Evolutionary conservation across 2,113 vertebrate species (phyloP), one percentile per base, ranked within the genome.

Genomic region (Nothocercus nigrocapillus): DNA sequence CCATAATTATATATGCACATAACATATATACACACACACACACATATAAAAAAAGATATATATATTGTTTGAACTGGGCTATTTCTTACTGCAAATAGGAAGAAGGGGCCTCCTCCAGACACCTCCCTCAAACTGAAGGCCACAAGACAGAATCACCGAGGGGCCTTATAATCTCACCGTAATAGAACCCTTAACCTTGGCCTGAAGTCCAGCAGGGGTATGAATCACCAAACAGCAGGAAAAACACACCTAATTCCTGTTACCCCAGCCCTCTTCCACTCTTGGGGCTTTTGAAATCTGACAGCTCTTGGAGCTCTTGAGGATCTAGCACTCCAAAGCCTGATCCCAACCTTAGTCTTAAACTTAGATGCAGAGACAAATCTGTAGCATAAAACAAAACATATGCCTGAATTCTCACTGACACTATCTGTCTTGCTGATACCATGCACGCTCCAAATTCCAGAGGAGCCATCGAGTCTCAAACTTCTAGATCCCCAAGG

Each of bases 161-260:
- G 19, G 45, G 7, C 38, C 2, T 72, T 76, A 73, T 28, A 90
- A 90, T 80, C 20, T 58, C 66, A 80, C 22, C 62, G 62, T 30
- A 78, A 89, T 87, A 51, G 17, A 78, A 90, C 59, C 32, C 75
- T 76, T 64, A 82, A 89, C 59, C 27, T 63, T 64, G 59, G 91
- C 68, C 51, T 64, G 32, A 61, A 82, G 76, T 83, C 89, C 58
- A 56, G 69, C 84, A 87, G 45, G 9, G 4, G 14, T 13, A 47
- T 92, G 80, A 96, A 56, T 92, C 44, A 95, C 68, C 82, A 69
- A 82, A 92, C 5, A 66, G 25, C 42, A 66, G 42, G 73, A 61
- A 77, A 93, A 3, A 28, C 62, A 40, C 25, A 10, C 38, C 40
- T 38, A 51, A 47, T 42, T 28, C n/a, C 12, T 21, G 9, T 30